A percentile compares a stretch with the other conserved stretches of the same genome.
These are phyloP conservation scores for Triops longicaudatus DNA, from an alignment of 1,140 invertebrate species.

Conservation along the genomic window DNA sequence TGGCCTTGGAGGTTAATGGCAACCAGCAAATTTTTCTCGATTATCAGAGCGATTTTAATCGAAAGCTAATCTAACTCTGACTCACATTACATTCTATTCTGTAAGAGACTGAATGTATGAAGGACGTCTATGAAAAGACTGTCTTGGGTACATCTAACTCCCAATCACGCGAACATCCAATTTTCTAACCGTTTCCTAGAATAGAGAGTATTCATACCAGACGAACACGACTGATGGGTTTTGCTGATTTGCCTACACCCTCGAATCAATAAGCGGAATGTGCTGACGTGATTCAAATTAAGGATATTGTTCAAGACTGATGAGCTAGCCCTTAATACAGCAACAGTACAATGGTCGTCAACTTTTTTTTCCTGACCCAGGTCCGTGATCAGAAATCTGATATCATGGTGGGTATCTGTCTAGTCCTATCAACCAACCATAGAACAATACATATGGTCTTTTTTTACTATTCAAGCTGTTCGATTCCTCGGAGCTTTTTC, in stretches of 20 bases:
- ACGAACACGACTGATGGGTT: background rate
- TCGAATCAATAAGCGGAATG: slow-evolving; percentile 1
- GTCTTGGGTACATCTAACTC: too few species aligned
- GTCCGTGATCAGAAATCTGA: background rate
- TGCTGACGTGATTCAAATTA: background rate
- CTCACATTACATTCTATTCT: too few species aligned
- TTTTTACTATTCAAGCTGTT: slow-evolving; percentile 48
- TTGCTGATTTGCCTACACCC: background rate
- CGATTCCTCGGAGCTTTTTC: slow-evolving; percentile 65
- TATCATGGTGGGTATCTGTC: background rate
- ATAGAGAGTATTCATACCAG: too few species aligned
- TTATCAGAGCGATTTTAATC: too few species aligned
- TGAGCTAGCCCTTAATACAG: background rate
- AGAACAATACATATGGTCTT: too few species aligned
- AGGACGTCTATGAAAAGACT: too few species aligned
- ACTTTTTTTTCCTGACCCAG: background rate
- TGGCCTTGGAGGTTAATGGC: slow-evolving; percentile 57
- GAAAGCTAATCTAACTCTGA: too few species aligned
- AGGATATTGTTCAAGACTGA: background rate
- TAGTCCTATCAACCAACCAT: background rate
- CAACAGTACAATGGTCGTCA: background rate
- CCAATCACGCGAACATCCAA: too few species aligned
- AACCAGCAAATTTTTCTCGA: slow-evolving; percentile 48
- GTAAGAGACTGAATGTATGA: too few species aligned
- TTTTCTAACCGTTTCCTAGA: too few species aligned